These are phyloP conservation scores for Drosophila lini DNA, from an alignment of 1,140 invertebrate species.

Conservation along the genomic window DNA sequence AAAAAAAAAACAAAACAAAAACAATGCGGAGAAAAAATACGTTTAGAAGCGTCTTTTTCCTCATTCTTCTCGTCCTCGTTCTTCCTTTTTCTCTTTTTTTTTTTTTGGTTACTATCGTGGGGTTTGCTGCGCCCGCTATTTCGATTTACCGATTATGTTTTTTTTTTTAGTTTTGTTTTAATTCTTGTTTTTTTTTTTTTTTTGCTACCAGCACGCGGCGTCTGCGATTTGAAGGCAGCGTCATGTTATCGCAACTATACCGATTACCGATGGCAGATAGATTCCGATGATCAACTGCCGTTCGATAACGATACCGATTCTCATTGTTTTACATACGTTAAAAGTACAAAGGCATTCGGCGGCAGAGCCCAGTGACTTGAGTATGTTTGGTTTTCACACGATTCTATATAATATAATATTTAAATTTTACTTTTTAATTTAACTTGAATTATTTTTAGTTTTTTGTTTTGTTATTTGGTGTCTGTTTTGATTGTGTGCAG, in stretches of 20 bases:
- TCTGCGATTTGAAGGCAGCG: slow-evolving; percentile 69
- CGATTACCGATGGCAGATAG: slow-evolving; percentile 17
- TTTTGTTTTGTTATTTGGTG: slow-evolving; percentile 51
- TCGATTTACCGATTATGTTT: slow-evolving; percentile 28
- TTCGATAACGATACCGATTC: slow-evolving; percentile 17
- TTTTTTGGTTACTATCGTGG: slow-evolving; percentile 41
- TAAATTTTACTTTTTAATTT: slow-evolving; percentile 50
- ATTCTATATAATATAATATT: slow-evolving; percentile 47
- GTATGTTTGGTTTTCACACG: slow-evolving; percentile 48
- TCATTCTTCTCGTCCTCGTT: slow-evolving; percentile 3
- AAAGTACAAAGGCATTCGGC: slow-evolving; percentile 67
- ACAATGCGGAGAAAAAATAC: slow-evolving; percentile 39
- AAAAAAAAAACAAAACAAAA: slow-evolving; percentile 30
- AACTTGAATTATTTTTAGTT: slow-evolving; percentile 34
- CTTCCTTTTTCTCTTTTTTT: slow-evolving; percentile 1
- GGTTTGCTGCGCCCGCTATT: slow-evolving; percentile 41
- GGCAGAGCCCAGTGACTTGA: slow-evolving; percentile 62
- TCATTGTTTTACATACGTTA: slow-evolving; percentile 53
- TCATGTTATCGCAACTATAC: slow-evolving; percentile 60
- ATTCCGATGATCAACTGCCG: slow-evolving; percentile 18
- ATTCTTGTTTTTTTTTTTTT: not conserved
- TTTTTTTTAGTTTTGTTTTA: slow-evolving; percentile 7
- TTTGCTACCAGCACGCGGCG: slow-evolving; percentile 46
- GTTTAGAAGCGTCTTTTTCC: slow-evolving; percentile 22
- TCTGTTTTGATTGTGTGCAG: slow-evolving; percentile 65